phyloP scores from a whole-genome alignment of 2,797 vertebrate genomes.

The Okamejei kenojei region DNA sequence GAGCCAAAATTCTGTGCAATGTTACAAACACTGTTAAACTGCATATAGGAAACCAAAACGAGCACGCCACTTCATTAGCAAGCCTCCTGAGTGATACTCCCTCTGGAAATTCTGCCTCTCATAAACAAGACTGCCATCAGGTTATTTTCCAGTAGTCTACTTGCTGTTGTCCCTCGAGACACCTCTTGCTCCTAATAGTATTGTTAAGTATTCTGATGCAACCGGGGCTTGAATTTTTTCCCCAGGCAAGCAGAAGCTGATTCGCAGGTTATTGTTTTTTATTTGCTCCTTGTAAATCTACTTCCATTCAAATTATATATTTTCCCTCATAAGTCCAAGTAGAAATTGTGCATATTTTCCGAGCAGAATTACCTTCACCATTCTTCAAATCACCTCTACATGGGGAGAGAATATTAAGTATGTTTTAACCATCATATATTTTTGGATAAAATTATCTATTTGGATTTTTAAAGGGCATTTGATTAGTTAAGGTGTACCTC shows the following conservation, averaged over 20 bases:
- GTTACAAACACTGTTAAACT: constrained; percentile 30
- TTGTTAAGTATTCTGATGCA: constrained; percentile 28
- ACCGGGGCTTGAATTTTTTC: constrained; percentile 19
- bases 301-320: not conserved
- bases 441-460: not conserved
- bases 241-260: not conserved
- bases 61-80: constrained; percentile 26
- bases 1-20: constrained; percentile 24
- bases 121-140: constrained; percentile 22
- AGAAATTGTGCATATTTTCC: not conserved
- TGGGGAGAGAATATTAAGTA: not conserved
- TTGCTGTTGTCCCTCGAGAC: constrained; percentile 24
- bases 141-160: constrained; percentile 19
- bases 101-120: constrained; percentile 32
- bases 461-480: not conserved
- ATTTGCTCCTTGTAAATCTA: not conserved
- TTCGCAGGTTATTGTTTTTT: not conserved
- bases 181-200: not conserved
- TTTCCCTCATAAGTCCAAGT: not conserved
- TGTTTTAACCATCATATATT: not conserved
- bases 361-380: not conserved
- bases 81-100: constrained; percentile 32
- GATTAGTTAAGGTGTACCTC: not conserved
- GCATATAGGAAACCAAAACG: not conserved
- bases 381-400: not conserved